A percentile compares a stretch with the other conserved stretches of the same genome.
Evolutionary conservation across 2,113 vertebrate species (phyloP).

Genomic region (Abramis brama): DNA sequence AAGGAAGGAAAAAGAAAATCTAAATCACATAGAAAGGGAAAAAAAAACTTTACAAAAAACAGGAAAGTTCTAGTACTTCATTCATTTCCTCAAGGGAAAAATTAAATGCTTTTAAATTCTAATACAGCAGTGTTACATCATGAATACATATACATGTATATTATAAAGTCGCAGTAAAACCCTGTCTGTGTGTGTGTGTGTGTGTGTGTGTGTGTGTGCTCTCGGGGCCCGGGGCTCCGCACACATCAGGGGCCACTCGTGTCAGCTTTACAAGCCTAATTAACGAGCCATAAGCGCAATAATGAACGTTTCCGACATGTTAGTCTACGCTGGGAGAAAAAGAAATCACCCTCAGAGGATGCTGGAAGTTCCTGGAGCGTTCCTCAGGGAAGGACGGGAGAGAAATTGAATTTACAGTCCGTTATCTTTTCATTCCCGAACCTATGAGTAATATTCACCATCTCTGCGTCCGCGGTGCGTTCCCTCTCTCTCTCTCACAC

Average conservation of each 20-base stretch:
- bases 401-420: conserved; percentile 75
- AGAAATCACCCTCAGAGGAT: conserved; percentile 73
- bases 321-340: conserved; percentile 72
- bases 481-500: no score
- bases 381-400: conserved; percentile 69
- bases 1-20: no score
- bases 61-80: no score
- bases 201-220: background rate
- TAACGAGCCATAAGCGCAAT: conserved; percentile 77
- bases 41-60: no score
- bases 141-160: background rate
- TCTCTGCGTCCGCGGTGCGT: background rate
- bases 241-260: conserved; percentile 67
- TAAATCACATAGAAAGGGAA: no score
- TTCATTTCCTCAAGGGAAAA: background rate
- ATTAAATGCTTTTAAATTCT: background rate
- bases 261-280: conserved; percentile 78
- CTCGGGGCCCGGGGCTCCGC: conserved; percentile 41
- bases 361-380: conserved; percentile 67
- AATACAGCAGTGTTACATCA: background rate
- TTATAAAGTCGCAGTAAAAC: no score
- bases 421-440: conserved; percentile 77
- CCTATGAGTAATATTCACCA: conserved; percentile 57
- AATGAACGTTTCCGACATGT: conserved; percentile 78
- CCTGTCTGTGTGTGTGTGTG: background rate